Evolutionary conservation across 2,797 vertebrate species (phyloP), one percentile per base, ranked within the genome.

Genomic region (Synaphobranchus kaupii): DNA sequence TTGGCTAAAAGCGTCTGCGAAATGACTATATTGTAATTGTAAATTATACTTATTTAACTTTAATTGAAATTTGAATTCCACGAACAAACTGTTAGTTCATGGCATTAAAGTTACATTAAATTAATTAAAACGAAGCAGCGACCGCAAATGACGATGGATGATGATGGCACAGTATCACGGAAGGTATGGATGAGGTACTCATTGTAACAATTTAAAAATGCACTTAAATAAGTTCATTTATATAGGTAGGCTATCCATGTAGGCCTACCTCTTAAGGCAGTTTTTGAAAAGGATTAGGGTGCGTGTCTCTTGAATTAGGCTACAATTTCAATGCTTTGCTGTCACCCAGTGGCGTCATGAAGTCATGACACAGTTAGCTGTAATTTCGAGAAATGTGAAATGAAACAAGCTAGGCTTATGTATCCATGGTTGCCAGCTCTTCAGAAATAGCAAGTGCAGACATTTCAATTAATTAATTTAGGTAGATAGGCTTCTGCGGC

Each of bases 331-430:
- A 78, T 78, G 73, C 73, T 83, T 52, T 83, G 80, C 80, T 83
- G 48, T 31, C 80, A 28, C 80, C 80, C 80, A 83, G 80, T 83
- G 80, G 80, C n/a, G 22, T n/a, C 25, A 54, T 52, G 12, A 83
- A 54, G 47, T n/a, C 50, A 83, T 52, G 12, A 54, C 44, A 83
- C 12, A 22, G 15, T 47, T 47, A 22, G 56, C 17, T 22, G 44
- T 81, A 47, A 50, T 48, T 20, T 66, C 7, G 8, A 66, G 1
- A 25, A n/a, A 66, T n/a, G 60, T 66, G 22, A 66, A n/a, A 66
- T n/a, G 22, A 66, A 6, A 66, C 22, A 8, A n/a, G 25, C 60
- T 66, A 13, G 13, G 22, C n/a, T 7, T 66, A 66, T 66, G n/a
- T 66, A 66, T 58, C 17, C 56, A 58, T 58, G 50, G 50, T 52